Conservation (phyloP, 2,888 invertebrate genomes). For the Philaethria dido region DNA sequence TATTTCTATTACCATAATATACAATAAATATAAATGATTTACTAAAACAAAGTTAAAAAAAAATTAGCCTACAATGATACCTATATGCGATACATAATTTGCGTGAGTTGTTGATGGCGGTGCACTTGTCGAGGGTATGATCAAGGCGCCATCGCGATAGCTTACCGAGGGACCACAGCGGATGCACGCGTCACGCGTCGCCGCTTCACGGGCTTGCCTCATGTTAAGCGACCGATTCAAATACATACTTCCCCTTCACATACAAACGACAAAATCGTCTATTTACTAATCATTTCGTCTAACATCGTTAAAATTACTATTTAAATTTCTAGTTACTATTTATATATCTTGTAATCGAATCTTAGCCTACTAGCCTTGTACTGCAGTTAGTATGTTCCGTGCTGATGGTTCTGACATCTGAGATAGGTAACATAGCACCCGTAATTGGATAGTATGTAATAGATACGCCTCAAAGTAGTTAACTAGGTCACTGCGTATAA, state of each 20-base stretch:
- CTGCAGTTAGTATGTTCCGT: slow-evolving; percentile 59
- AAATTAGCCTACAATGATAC: too few species aligned
- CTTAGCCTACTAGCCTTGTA: slow-evolving; percentile 62
- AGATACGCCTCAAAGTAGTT: slow-evolving; percentile 48
- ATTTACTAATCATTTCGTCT: background rate
- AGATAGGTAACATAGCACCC: slow-evolving; percentile 59
- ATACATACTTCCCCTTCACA: slow-evolving; percentile 27
- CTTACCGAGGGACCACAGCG: slow-evolving; percentile 70
- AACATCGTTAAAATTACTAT: slow-evolving; percentile 48
- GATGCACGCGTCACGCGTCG: slow-evolving; percentile 75
- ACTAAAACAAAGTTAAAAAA: background rate
- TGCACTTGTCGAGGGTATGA: slow-evolving; percentile 50
- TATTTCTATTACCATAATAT: too few species aligned
- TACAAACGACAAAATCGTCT: slow-evolving; percentile 11
- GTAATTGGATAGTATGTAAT: slow-evolving; percentile 56
- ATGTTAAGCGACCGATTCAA: slow-evolving; percentile 54
- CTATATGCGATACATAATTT: slow-evolving; percentile 7
- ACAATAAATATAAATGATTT: background rate
- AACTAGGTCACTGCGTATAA: slow-evolving; percentile 43
- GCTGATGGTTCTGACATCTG: slow-evolving; percentile 59
- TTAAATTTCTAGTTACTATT: slow-evolving; percentile 43
- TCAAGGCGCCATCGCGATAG: slow-evolving; percentile 63
- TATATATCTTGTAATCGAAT: slow-evolving; percentile 43
- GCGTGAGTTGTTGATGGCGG: slow-evolving; percentile 35
- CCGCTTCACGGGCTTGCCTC: slow-evolving; percentile 72